A percentile compares a stretch with the other conserved stretches of the same genome.
Evolutionary conservation across 2,888 invertebrate species (phyloP).

Genomic region (Troilus luridus): DNA sequence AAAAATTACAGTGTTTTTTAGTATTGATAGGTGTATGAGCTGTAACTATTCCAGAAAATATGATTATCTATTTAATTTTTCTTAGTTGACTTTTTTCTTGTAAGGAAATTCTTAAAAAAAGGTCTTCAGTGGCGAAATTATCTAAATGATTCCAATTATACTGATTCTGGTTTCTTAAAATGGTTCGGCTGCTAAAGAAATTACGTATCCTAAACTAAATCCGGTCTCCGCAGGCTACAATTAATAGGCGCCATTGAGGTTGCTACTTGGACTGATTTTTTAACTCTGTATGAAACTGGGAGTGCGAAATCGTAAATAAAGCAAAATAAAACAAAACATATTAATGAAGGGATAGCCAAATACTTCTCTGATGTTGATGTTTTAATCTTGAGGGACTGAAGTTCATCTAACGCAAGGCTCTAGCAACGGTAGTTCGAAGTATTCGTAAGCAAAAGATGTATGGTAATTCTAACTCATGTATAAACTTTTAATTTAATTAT

Average conservation of each 20-base stretch:
- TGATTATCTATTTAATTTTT: neutral
- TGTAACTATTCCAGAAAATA: too few relatives aligned
- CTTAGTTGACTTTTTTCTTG: neutral
- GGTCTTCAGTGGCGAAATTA: neutral
- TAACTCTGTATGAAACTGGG: neutral
- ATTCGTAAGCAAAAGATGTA: too few relatives aligned
- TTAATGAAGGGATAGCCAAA: neutral
- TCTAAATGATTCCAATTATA: conserved; percentile 10
- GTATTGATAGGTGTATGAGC: too few relatives aligned
- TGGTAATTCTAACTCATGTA: too few relatives aligned
- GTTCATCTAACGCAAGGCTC: too few relatives aligned
- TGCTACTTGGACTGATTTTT: neutral
- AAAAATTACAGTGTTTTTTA: too few relatives aligned
- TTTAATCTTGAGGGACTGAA: too few relatives aligned
- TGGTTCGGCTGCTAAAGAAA: neutral
- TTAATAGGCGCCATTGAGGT: neutral
- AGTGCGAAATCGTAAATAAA: neutral
- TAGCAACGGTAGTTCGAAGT: too few relatives aligned
- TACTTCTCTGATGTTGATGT: neutral
- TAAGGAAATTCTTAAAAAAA: too few relatives aligned
- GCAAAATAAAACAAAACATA: too few relatives aligned
- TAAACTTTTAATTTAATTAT: too few relatives aligned
- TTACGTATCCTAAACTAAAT: neutral
- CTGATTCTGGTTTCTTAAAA: neutral
- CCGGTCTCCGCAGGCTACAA: neutral